phyloP scores from a whole-genome alignment of 2,888 invertebrate genomes.

The Mesorhabditis sp. region DNA sequence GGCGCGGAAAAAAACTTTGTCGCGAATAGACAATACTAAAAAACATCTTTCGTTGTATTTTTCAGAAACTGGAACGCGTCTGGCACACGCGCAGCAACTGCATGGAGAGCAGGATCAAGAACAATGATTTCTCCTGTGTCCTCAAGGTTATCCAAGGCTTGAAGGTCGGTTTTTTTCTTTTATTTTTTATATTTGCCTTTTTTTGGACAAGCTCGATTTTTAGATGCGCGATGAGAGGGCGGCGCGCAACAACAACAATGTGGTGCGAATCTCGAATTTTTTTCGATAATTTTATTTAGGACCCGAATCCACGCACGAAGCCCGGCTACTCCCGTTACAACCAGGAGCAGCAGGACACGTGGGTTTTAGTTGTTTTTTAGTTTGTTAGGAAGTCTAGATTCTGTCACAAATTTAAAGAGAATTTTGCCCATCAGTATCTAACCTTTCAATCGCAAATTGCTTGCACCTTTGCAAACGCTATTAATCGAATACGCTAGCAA shows the following conservation, averaged over 20 bases:
- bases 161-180: constrained; percentile 71
- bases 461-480: too few relatives aligned
- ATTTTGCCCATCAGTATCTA: not conserved
- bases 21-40: too few relatives aligned
- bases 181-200: constrained; percentile 7
- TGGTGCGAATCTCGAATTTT: not conserved
- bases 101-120: constrained; percentile 18
- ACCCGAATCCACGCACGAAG: constrained; percentile 10
- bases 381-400: not conserved
- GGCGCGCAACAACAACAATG: constrained; percentile 9
- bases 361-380: not conserved
- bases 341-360: constrained; percentile 82
- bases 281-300: not conserved
- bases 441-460: too few relatives aligned
- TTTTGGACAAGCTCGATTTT: not conserved
- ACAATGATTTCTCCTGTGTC: constrained; percentile 81
- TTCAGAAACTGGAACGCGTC: constrained; percentile 74
- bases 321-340: constrained; percentile 88
- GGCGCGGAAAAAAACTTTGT: too few relatives aligned
- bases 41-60: too few relatives aligned
- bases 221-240: constrained; percentile 21
- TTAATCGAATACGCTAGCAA: too few relatives aligned
- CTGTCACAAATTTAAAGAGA: not conserved
- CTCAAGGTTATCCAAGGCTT: constrained; percentile 84
- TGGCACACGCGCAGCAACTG: constrained; percentile 82